phyloP scores from a whole-genome alignment of 2,113 vertebrate genomes.

The Cisticola juncidis region DNA sequence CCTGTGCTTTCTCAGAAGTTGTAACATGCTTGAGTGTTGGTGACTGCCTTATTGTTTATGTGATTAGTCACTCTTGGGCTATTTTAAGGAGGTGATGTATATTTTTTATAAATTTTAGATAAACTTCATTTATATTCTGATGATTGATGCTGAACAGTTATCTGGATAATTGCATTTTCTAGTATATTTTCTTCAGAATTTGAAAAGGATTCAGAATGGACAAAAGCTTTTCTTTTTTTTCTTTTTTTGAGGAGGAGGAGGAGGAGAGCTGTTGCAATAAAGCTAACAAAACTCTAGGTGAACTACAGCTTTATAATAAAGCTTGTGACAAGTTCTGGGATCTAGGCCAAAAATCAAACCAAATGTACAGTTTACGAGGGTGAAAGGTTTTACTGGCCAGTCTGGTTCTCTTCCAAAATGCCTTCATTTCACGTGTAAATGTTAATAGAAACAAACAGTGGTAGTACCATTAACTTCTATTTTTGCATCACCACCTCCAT shows the following conservation, averaged over 20 bases:
- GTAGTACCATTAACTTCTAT: conserved; percentile 58
- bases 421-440: conserved; percentile 52
- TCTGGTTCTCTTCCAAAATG: conserved; percentile 62
- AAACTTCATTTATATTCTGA: conserved; percentile 39
- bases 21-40: conserved; percentile 15
- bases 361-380: conserved; percentile 58
- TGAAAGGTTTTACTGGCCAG: conserved; percentile 63
- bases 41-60: conserved; percentile 44
- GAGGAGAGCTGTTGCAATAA: neutral
- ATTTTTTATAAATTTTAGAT: conserved; percentile 49
- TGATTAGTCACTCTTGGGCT: conserved; percentile 41
- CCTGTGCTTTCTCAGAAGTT: conserved; percentile 43
- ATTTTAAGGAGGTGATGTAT: conserved; percentile 51
- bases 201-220: neutral
- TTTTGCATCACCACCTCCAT: conserved; percentile 18
- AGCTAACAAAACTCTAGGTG: conserved; percentile 53
- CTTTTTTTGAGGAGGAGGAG: neutral
- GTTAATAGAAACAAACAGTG: conserved; percentile 58
- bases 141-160: conserved; percentile 20
- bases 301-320: conserved; percentile 60
- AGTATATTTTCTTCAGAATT: conserved; percentile 3
- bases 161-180: conserved; percentile 16
- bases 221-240: neutral
- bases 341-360: conserved; percentile 61
- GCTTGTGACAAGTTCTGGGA: conserved; percentile 65